Evolutionary conservation across 2,888 invertebrate genomes (phyloP).

Genomic region (Punctoribates punctum): DNA sequence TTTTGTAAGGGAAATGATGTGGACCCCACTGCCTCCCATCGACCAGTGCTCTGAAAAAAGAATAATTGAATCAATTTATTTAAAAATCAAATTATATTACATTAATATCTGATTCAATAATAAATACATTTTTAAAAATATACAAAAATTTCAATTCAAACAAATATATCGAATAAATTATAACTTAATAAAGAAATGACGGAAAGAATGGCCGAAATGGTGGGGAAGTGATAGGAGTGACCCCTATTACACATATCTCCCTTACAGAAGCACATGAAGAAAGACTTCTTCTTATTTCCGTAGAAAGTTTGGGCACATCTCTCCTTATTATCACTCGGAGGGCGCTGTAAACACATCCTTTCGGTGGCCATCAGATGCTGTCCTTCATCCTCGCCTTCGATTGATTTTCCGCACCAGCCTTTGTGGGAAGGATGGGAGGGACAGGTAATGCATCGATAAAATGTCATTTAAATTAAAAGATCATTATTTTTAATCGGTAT

Average conservation of each 20-base stretch:
- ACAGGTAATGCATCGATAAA: too few relatives aligned
- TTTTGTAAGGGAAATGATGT: too few relatives aligned
- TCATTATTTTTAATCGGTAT: too few relatives aligned
- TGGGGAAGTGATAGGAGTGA: neutral
- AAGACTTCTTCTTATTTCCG: constrained; percentile 66
- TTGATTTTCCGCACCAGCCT: constrained; percentile 84
- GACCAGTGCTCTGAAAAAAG: too few relatives aligned
- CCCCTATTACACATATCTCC: constrained; percentile 76
- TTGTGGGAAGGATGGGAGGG: neutral
- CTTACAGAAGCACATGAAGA: constrained; percentile 84
- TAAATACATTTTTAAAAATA: too few relatives aligned
- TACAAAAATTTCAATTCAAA: too few relatives aligned
- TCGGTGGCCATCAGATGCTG: constrained; percentile 84
- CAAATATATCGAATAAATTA: neutral
- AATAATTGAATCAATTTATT: too few relatives aligned
- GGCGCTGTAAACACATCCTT: constrained; percentile 77
- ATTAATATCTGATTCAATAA: too few relatives aligned
- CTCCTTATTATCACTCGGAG: constrained; percentile 82
- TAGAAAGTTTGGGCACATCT: constrained; percentile 80
- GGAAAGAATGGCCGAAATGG: neutral
- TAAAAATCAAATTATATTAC: too few relatives aligned
- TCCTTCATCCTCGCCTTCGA: constrained; percentile 72
- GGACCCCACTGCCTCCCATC: too few relatives aligned
- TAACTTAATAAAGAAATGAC: neutral
- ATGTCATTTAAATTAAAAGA: too few relatives aligned